These are phyloP conservation scores for Erpornis zantholeuca DNA, from an alignment of 2,113 vertebrate genomes.

Conservation along the genomic window DNA sequence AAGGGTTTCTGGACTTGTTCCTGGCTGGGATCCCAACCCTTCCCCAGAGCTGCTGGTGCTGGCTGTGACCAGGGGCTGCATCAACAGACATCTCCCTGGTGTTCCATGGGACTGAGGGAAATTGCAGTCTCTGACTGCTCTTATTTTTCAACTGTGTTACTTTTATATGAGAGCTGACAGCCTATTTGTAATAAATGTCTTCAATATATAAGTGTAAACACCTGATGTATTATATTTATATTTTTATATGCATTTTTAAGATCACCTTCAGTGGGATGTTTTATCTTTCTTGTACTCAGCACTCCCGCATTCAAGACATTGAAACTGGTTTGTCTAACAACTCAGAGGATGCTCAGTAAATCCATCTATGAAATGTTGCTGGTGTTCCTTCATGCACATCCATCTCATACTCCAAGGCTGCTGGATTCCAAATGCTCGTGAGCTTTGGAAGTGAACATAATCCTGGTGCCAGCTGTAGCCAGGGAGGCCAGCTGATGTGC, in stretches of 20 bases:
- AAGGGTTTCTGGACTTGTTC: neutral
- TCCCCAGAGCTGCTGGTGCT: neutral
- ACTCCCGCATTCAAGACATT: neutral
- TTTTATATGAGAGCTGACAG: neutral
- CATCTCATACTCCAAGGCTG: neutral
- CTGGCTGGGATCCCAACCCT: neutral
- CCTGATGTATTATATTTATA: neutral
- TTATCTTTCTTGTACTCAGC: neutral
- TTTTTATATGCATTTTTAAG: neutral
- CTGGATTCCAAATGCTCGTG: neutral
- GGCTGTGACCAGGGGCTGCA: neutral
- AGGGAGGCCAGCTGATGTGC: neutral
- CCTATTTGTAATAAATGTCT: neutral
- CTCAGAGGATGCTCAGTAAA: neutral
- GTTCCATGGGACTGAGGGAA: neutral
- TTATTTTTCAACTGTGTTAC: neutral
- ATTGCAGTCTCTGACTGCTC: neutral
- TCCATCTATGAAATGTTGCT: neutral
- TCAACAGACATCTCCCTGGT: neutral
- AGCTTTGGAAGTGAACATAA: neutral
- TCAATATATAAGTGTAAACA: neutral
- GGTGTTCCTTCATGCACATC: neutral
- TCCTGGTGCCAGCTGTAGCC: neutral
- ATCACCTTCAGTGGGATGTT: neutral
- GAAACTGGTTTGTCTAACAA: neutral